phyloP scores from a whole-genome alignment of 2,888 invertebrate species.

The Tetragnatha montana region DNA sequence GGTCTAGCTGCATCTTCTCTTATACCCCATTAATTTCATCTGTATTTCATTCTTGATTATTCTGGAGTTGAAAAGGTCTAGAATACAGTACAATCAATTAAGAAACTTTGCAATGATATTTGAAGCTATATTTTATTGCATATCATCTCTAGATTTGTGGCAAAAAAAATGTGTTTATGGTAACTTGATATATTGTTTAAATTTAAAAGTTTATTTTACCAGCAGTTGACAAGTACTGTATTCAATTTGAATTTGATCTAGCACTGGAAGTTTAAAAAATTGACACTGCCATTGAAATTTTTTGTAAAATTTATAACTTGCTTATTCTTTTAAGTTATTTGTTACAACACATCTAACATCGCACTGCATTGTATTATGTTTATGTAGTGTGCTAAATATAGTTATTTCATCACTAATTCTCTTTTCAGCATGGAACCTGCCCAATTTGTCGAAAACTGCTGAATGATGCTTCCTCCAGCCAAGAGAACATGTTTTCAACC shows the following conservation, averaged over 20 bases:
- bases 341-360: not conserved
- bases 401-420: constrained; percentile 60
- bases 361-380: not conserved
- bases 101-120: no score
- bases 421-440: constrained; percentile 89
- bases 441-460: constrained; percentile 93
- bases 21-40: no score
- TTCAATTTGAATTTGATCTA: not conserved
- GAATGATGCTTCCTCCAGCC: constrained; percentile 59
- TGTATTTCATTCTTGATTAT: no score
- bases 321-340: not conserved
- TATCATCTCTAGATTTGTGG: no score
- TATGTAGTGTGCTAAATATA: not conserved
- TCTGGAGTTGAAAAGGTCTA: no score
- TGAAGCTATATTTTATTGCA: no score
- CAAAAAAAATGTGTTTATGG: no score
- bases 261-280: not conserved
- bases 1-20: no score
- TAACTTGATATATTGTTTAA: no score
- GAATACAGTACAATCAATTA: no score
- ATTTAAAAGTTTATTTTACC: no score
- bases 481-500: constrained; percentile 44
- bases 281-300: not conserved
- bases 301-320: not conserved
- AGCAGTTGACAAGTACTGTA: no score